Percentiles rank a stretch among this genome's conserved stretches.
phyloP scores from a whole-genome alignment of 2,797 vertebrate genomes.

The Emys orbicularis region DNA sequence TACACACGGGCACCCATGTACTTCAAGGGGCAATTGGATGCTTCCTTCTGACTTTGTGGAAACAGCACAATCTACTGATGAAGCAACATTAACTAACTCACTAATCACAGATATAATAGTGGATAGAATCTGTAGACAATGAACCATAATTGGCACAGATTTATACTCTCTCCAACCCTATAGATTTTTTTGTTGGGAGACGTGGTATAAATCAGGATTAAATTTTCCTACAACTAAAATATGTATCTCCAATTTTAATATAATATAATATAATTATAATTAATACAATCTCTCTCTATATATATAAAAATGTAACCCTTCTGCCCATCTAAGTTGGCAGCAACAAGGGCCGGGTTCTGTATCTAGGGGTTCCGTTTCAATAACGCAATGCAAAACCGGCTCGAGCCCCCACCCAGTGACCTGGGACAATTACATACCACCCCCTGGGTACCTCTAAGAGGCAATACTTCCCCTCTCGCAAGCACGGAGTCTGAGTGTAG shows the following conservation, averaged over 20 bases:
- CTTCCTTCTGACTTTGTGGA: not conserved
- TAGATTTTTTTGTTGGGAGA: not conserved
- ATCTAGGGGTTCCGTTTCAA: too few species aligned
- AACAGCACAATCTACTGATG: not conserved
- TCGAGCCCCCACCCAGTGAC: too few species aligned
- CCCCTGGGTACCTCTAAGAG: too few species aligned
- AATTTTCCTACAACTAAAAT: not conserved
- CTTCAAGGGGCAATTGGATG: not conserved
- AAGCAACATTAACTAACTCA: not conserved
- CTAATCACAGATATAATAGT: not conserved
- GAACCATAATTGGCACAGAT: not conserved
- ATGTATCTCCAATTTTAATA: not conserved
- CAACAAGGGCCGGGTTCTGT: too few species aligned
- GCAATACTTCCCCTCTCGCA: too few species aligned
- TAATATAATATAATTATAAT: too few species aligned
- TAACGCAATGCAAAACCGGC: too few species aligned
- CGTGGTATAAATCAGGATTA: not conserved
- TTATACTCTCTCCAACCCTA: not conserved
- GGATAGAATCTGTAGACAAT: not conserved
- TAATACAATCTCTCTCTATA: too few species aligned
- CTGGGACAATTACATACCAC: too few species aligned
- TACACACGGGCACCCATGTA: rapidly evolving
- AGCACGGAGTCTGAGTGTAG: too few species aligned
- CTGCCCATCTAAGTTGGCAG: too few species aligned
- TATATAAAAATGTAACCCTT: too few species aligned